Conservation (phyloP, 2,113 vertebrate species). For the Alethe diademata region DNA sequence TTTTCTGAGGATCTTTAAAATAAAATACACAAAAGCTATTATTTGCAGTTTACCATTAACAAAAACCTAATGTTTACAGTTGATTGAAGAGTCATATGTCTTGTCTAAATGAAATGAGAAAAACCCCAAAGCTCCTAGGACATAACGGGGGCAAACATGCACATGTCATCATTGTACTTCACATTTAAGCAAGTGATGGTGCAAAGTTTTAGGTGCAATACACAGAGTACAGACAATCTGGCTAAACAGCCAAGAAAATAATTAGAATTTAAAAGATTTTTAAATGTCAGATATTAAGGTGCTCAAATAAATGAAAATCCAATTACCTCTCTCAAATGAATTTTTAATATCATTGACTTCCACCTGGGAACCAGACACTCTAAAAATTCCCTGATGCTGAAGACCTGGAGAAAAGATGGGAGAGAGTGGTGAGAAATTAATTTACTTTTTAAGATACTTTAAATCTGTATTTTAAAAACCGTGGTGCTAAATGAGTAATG, state of each 20-base stretch:
- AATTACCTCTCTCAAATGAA: conserved; percentile 97
- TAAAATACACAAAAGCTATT: not conserved
- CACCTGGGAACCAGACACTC: conserved; percentile 95
- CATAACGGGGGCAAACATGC: not conserved
- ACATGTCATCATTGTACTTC: not conserved
- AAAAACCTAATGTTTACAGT: not conserved
- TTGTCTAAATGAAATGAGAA: not conserved
- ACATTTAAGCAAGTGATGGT: not conserved
- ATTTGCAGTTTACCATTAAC: not conserved
- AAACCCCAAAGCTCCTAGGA: not conserved
- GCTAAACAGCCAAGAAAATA: not conserved
- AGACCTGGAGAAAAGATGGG: conserved; percentile 79
- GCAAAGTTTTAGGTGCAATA: not conserved
- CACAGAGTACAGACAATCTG: not conserved
- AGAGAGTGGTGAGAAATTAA: not conserved
- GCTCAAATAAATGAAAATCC: conserved; percentile 1
- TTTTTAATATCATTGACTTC: conserved; percentile 99
- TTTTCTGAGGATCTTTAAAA: not conserved
- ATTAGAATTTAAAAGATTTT: conserved; percentile 10
- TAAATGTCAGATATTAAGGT: not conserved
- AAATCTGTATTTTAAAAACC: not conserved
- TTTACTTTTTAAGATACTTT: not conserved
- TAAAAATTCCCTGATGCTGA: conserved; percentile 98
- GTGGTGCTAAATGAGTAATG: not conserved
- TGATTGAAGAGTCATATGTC: not conserved